These are phyloP conservation scores for Crotalus tigris DNA, from an alignment of 2,113 vertebrate species.

Conservation along the genomic window DNA sequence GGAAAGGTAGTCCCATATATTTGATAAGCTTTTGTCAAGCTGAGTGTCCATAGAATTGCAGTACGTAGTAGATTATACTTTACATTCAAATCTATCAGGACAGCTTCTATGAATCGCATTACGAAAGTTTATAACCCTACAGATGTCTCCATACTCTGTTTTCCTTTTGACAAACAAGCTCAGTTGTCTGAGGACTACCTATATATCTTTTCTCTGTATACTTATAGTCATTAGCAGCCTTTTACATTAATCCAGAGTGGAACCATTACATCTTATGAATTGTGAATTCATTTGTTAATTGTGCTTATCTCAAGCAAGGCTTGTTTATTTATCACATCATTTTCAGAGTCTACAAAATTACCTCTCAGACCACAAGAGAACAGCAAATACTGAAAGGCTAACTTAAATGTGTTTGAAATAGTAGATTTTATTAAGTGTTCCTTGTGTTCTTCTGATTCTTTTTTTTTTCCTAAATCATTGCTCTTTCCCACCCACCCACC, in stretches of 20 bases:
- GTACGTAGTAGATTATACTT: not conserved
- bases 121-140: not conserved
- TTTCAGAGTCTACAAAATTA: not conserved
- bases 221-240: not conserved
- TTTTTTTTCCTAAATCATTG: not conserved
- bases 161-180: not conserved
- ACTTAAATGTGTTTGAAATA: not conserved
- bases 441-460: fast-evolving
- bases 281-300: not conserved
- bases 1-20: not conserved
- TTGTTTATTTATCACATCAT: not conserved
- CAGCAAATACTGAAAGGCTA: slow-evolving; percentile 47
- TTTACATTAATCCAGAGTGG: not conserved
- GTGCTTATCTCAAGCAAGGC: not conserved
- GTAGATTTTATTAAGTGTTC: not conserved
- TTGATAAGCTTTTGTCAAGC: not conserved
- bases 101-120: not conserved
- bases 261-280: not conserved
- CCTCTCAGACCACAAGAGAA: slow-evolving; percentile 58
- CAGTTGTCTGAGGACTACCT: not conserved
- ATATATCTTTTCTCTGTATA: not conserved
- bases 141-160: not conserved
- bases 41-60: not conserved
- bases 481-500: not conserved
- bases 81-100: not conserved